These are phyloP conservation scores for Oreochromis niloticus DNA, from an alignment of 2,113 vertebrate genomes.

Conservation along the genomic window DNA sequence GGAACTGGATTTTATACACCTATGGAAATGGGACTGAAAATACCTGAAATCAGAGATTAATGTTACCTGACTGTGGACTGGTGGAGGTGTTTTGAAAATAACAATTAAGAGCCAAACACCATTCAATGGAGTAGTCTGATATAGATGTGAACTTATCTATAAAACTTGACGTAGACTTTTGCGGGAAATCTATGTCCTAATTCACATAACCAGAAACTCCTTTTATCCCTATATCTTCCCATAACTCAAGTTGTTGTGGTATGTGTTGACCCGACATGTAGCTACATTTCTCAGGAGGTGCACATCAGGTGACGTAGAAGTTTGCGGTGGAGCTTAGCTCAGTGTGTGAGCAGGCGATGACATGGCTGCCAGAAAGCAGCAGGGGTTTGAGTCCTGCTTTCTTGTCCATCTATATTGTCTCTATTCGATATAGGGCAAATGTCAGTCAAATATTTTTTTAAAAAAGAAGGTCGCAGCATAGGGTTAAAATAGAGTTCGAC, in stretches of 20 bases:
- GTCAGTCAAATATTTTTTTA: background rate
- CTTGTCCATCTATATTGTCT: background rate
- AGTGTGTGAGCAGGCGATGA: background rate
- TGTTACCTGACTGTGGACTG: background rate
- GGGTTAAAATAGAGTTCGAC: background rate
- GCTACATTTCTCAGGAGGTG: background rate
- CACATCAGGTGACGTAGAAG: background rate
- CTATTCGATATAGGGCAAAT: background rate
- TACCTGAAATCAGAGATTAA: background rate
- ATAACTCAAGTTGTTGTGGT: background rate
- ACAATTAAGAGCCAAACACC: background rate
- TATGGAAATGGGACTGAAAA: background rate
- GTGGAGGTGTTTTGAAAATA: background rate
- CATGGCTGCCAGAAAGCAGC: background rate
- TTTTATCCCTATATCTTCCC: background rate
- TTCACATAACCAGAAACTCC: background rate
- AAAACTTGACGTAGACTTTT: background rate
- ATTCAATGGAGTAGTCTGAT: background rate
- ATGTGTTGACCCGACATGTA: background rate
- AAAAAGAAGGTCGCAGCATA: background rate
- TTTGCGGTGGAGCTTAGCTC: background rate
- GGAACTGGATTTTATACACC: background rate
- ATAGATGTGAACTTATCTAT: background rate
- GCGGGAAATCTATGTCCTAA: background rate
- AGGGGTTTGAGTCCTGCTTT: background rate